Evolutionary conservation across 1,140 invertebrate genomes (phyloP).

Genomic region (Lordiphosa stackelbergi): DNA sequence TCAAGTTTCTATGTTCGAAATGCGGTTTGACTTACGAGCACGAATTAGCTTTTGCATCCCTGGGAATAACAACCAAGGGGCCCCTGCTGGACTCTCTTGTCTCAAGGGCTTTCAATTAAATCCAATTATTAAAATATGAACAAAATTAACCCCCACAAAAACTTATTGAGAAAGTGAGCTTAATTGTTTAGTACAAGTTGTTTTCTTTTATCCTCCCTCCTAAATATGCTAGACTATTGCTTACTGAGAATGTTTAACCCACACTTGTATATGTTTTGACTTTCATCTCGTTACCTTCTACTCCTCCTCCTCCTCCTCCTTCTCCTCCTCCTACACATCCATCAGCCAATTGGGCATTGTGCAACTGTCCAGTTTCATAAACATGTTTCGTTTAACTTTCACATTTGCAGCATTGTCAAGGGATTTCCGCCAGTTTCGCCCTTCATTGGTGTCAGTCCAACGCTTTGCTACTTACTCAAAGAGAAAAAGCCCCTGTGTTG

Average conservation of each 20-base stretch:
- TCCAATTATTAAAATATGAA: no score
- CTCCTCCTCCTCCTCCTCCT: neutral
- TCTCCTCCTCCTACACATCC: constrained; percentile 6
- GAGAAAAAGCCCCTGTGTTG: constrained; percentile 98
- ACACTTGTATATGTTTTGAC: neutral
- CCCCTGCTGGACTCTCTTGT: no score
- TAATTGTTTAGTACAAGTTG: neutral
- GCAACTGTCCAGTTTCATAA: constrained; percentile 11
- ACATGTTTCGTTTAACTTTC: constrained; percentile 24
- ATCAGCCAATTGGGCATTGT: neutral
- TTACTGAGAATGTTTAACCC: neutral
- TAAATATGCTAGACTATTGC: constrained; percentile 2
- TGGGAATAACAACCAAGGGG: no score
- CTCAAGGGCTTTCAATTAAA: no score
- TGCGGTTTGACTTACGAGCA: no score
- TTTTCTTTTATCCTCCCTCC: constrained; percentile 4
- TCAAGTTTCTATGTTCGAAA: no score
- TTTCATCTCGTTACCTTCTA: neutral
- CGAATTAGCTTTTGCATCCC: no score
- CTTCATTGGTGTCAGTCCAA: constrained; percentile 98
- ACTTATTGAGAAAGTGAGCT: neutral
- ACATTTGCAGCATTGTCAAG: constrained; percentile 89
- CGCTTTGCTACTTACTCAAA: constrained; percentile 95
- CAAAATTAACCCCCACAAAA: no score
- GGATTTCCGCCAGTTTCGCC: constrained; percentile 98